Base-by-base conservation (phyloP, 2,888 invertebrate species). In the Drosophila prolongata region DNA sequence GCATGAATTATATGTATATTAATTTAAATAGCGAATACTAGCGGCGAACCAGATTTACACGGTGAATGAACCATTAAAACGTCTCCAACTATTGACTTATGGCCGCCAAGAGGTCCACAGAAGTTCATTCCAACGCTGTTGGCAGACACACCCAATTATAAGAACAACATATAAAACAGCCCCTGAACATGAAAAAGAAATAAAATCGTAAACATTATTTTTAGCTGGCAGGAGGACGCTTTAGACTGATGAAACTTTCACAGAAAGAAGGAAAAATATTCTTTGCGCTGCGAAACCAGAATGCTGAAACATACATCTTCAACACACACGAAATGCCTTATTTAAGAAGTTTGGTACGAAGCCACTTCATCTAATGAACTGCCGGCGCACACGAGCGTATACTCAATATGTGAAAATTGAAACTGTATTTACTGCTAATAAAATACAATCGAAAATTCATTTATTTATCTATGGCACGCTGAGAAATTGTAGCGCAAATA, bases 41-140 rank as follows among this genome's bases (percentile, higher is more conserved):
- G 43, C 16, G 35, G 5, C 11, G 56, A 11, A 54, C 57, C 66
- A 71, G 69, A 82, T 69, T 56, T 59, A 62, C 61, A 56, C 58
- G 60, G 46, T 37, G 16, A 35, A 46, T 35, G 43, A 34, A 57
- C 75, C 84, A 87, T 87, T 88, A 84, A 84, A 82, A 84, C 75
- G 87, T 84, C 81, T 75, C 79, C 89, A 77, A 77, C 82, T 87
- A 85, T 84, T 84, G 84, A 84, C 84, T 84, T 84, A 89, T 84
- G 89, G 64, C 75, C 85, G 70, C 54, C 70, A 53, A 64, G 67
- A 57, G 66, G 62, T 70, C 54, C 19, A 35, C 52, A 37, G 13
- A 16, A 35, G 30, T n/a, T 43, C 57, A 49, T 35, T 62, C 30
- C 34, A 40, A 6, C 24, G 27, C 8, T 24, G 27, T 44, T 56